Evolutionary conservation across 1,140 invertebrate species (phyloP).

Genomic region (Ladona fulva): DNA sequence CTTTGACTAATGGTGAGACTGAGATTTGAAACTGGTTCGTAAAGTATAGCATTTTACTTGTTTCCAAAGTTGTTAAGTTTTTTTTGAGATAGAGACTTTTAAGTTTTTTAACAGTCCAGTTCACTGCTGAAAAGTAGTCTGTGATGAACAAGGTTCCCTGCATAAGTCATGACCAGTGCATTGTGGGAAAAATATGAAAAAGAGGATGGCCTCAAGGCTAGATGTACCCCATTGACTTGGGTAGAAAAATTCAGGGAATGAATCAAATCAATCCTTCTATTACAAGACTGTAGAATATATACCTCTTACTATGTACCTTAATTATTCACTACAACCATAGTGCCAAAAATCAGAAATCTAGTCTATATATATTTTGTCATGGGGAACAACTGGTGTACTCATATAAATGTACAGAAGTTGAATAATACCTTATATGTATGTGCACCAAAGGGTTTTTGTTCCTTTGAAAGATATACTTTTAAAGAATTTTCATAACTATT

Average conservation of each 20-base stretch:
- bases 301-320: constrained; percentile 5
- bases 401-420: background rate
- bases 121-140: no score
- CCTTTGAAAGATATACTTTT: background rate
- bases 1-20: no score
- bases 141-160: no score
- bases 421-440: background rate
- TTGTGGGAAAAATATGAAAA: no score
- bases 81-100: no score
- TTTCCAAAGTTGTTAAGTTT: no score
- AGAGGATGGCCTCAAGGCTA: background rate
- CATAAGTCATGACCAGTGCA: no score
- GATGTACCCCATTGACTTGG: background rate
- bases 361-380: constrained; percentile 4
- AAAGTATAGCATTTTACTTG: no score
- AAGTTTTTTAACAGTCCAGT: no score
- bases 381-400: background rate
- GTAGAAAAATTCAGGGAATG: background rate
- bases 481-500: constrained; percentile 5
- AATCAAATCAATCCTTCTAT: constrained; percentile 3
- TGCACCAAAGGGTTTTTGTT: constrained; percentile 4
- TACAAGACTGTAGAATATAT: background rate
- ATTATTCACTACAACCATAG: background rate
- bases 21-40: no score
- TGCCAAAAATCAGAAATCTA: constrained; percentile 9